Evolutionary conservation across 2,797 vertebrate genomes (phyloP).

Genomic region (Darevskia mixta): DNA sequence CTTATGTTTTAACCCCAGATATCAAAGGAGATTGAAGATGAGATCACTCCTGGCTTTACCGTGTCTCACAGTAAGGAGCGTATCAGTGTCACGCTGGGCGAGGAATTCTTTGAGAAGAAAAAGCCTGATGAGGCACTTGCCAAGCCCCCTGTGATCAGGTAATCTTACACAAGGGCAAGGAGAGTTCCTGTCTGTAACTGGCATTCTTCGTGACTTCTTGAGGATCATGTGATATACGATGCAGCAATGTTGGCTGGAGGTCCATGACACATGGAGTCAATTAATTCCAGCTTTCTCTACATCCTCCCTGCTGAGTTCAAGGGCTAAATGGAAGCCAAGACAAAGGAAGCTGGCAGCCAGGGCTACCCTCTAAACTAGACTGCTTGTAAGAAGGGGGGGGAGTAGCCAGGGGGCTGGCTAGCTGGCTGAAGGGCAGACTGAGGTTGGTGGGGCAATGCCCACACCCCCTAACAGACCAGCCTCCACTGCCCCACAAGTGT

Average conservation of each 20-base stretch:
- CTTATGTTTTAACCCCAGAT: slow-evolving; percentile 45
- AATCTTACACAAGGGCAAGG: slow-evolving; percentile 24
- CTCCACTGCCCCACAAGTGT: background rate
- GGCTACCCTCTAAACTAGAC: background rate
- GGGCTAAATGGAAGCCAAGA: background rate
- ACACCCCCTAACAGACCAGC: too few relatives aligned
- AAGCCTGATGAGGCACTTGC: background rate
- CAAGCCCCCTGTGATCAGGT: slow-evolving; percentile 58
- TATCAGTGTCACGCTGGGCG: slow-evolving; percentile 67
- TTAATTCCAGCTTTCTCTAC: too few relatives aligned
- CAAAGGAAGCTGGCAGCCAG: background rate
- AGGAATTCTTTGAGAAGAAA: slow-evolving; percentile 65
- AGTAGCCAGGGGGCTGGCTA: too few relatives aligned
- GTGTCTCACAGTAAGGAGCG: slow-evolving; percentile 61
- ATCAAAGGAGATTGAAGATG: slow-evolving; percentile 50
- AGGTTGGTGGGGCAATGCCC: too few relatives aligned
- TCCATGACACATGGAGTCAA: too few relatives aligned
- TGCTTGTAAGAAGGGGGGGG: background rate
- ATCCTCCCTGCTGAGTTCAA: background rate
- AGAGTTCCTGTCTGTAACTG: background rate
- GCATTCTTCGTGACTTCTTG: background rate
- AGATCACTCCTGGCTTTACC: slow-evolving; percentile 71
- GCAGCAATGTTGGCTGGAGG: too few relatives aligned
- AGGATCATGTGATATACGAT: background rate
- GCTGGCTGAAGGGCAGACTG: too few relatives aligned